A percentile compares a stretch with the other conserved stretches of the same genome.
Conservation (phyloP, 2,888 invertebrate genomes). For the Mechanitis mazaeus region DNA sequence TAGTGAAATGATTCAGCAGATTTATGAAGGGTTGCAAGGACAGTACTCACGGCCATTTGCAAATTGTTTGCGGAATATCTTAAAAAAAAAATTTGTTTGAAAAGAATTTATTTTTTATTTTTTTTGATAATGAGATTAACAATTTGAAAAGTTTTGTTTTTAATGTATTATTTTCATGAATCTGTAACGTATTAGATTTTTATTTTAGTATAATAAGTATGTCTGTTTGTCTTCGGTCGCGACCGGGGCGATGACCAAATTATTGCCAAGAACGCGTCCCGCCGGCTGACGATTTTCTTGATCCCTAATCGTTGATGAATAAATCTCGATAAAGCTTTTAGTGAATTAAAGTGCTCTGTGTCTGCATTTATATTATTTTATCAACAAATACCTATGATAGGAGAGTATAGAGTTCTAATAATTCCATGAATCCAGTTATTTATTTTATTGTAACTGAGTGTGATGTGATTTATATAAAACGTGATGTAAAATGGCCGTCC, state of each 20-base stretch:
- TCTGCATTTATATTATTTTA: not conserved
- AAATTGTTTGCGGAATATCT: constrained; percentile 37
- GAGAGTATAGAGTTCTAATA: not conserved
- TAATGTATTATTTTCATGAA: not conserved
- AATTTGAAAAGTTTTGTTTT: constrained; percentile 48
- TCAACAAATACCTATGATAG: not conserved
- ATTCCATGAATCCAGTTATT: no score
- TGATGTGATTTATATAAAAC: no score
- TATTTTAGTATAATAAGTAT: constrained; percentile 43
- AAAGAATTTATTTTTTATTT: not conserved
- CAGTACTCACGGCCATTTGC: constrained; percentile 41
- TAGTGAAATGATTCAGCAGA: constrained; percentile 61
- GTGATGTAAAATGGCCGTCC: not conserved
- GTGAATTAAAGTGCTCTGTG: constrained; percentile 1
- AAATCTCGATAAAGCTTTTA: constrained; percentile 49
- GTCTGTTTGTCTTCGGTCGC: constrained; percentile 16
- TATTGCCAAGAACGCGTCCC: constrained; percentile 65
- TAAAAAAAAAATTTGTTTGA: constrained; percentile 35
- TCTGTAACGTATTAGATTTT: not conserved
- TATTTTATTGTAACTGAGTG: no score
- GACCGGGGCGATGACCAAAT: constrained; percentile 67
- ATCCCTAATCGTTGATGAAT: constrained; percentile 38
- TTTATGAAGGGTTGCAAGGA: constrained; percentile 55
- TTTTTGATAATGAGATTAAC: constrained; percentile 63
- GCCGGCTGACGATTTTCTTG: constrained; percentile 41